Evolutionary conservation across 2,113 vertebrate species (phyloP).

Genomic region (Charina bottae): DNA sequence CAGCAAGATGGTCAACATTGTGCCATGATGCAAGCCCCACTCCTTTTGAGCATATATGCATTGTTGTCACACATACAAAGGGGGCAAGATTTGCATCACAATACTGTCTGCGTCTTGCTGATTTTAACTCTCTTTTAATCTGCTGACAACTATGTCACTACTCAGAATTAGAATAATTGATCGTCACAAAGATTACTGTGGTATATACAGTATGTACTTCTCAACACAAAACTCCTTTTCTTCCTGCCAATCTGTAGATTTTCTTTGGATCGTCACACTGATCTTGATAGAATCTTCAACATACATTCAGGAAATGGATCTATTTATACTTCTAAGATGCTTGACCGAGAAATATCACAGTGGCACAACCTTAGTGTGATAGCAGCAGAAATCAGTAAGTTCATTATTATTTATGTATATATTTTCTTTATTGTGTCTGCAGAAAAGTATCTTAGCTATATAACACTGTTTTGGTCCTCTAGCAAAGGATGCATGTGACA

Average conservation of each 20-base stretch:
- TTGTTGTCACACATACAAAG: not conserved
- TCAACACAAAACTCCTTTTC: not conserved
- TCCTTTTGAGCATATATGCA: not conserved
- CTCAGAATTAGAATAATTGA: not conserved
- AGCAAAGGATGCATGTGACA: not conserved
- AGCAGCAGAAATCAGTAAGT: constrained; percentile 84
- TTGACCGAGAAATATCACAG: constrained; percentile 81
- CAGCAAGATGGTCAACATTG: not conserved
- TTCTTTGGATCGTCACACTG: constrained; percentile 83
- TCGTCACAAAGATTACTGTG: not conserved
- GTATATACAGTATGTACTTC: not conserved
- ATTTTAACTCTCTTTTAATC: not conserved
- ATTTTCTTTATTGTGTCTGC: not conserved
- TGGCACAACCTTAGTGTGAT: constrained; percentile 85
- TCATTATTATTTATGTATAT: not conserved
- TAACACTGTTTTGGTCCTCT: not conserved
- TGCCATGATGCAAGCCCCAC: not conserved
- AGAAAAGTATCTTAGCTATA: not conserved
- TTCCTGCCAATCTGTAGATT: constrained; percentile 66
- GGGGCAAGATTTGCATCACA: not conserved
- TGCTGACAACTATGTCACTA: not conserved
- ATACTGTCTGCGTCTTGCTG: not conserved
- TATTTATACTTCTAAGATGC: constrained; percentile 81
- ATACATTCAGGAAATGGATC: constrained; percentile 84
- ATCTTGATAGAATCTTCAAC: constrained; percentile 84